phyloP scores from a whole-genome alignment of 2,888 invertebrate species.

The Rugalucina vietnamica region DNA sequence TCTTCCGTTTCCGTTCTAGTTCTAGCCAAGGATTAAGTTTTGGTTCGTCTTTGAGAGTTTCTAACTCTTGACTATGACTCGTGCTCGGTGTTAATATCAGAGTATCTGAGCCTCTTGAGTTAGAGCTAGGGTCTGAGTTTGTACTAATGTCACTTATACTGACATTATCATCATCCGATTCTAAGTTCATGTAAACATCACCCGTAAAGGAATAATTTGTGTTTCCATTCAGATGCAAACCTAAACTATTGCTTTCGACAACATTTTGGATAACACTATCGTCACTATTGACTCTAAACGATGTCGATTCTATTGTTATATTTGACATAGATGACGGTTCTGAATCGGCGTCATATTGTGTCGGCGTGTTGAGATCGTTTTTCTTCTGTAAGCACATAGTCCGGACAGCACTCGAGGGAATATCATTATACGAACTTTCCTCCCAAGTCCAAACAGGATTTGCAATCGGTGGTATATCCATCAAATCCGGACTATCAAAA shows the following conservation, averaged over 20 bases:
- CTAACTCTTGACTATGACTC: not conserved
- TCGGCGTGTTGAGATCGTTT: not conserved
- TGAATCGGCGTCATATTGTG: not conserved
- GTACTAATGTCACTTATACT: slow-evolving; percentile 5
- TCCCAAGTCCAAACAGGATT: slow-evolving; percentile 7
- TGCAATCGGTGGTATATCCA: not conserved
- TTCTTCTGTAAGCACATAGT: not conserved
- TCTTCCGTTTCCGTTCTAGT: not conserved
- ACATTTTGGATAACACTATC: slow-evolving; percentile 9
- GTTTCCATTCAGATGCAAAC: not conserved
- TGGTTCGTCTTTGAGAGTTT: not conserved
- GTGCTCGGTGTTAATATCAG: not conserved
- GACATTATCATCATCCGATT: not conserved
- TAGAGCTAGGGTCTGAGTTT: not conserved
- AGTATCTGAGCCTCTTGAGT: not conserved
- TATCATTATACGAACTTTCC: not conserved
- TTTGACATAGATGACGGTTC: not conserved
- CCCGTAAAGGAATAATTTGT: slow-evolving; percentile 44
- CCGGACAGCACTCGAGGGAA: not conserved
- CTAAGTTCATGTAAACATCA: slow-evolving; percentile 48
- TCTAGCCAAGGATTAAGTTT: slow-evolving; percentile 1
- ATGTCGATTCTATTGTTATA: slow-evolving; percentile 1
- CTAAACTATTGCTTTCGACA: not conserved
- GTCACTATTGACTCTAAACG: not conserved
- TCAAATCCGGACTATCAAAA: not conserved